A percentile compares a stretch with the other conserved stretches of the same genome.
These are phyloP conservation scores for Strigamia maritima DNA, from an alignment of 2,888 invertebrate genomes.

Conservation along the genomic window DNA sequence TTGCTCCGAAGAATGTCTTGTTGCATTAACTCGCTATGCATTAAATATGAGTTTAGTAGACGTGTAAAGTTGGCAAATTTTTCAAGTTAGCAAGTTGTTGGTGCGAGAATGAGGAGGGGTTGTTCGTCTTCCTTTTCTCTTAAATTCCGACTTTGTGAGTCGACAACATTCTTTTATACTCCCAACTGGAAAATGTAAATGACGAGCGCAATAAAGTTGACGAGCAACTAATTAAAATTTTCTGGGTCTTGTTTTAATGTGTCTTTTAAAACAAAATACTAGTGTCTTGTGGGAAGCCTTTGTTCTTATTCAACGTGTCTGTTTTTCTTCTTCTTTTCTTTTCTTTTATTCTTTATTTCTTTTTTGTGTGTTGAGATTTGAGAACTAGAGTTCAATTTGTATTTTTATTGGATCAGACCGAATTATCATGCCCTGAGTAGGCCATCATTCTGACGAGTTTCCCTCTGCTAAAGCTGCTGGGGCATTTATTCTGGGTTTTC, in stretches of 20 bases:
- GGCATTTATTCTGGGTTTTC: background rate
- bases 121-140: background rate
- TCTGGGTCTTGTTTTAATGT: background rate
- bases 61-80: conserved; percentile 1
- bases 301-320: conserved; percentile 10
- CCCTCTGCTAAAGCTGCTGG: background rate
- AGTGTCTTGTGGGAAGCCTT: background rate
- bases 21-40: conserved; percentile 12
- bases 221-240: conserved; percentile 15
- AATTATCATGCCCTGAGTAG: conserved; percentile 5
- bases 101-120: background rate
- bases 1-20: background rate
- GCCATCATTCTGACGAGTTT: background rate
- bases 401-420: conserved; percentile 15
- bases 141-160: background rate
- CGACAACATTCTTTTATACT: background rate
- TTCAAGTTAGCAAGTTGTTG: background rate
- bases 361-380: background rate
- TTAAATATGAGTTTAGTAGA: conserved; percentile 1
- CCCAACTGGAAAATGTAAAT: background rate
- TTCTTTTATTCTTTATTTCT: background rate
- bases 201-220: conserved; percentile 5
- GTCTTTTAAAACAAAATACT: background rate
- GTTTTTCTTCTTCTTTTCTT: background rate
- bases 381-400: background rate